These are phyloP conservation scores for Tribolium castaneum DNA, from an alignment of 1,140 invertebrate species.

Conservation along the genomic window DNA sequence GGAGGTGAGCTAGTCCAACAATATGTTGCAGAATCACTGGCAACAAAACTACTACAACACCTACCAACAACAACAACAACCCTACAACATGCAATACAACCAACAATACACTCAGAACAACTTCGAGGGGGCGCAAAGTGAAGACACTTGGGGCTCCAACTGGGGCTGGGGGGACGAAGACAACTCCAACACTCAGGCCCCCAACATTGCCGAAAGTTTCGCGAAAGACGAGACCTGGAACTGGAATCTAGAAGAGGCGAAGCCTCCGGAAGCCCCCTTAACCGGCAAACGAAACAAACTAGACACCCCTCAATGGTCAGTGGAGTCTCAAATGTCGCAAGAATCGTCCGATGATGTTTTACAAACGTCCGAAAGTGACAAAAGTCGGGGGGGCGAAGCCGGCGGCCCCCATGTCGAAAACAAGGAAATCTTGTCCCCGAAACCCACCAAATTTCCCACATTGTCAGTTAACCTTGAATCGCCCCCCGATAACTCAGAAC, in stretches of 20 bases:
- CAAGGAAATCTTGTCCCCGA: slow-evolving; percentile 53
- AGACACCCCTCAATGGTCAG: slow-evolving; percentile 70
- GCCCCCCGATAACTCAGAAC: slow-evolving; percentile 73
- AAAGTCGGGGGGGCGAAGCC: slow-evolving; percentile 65
- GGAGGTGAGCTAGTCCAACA: neutral
- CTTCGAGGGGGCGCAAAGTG: slow-evolving; percentile 38
- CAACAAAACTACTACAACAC: slow-evolving; percentile 30
- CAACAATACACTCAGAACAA: slow-evolving; percentile 54
- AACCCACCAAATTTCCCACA: no score
- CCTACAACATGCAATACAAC: slow-evolving; percentile 52
- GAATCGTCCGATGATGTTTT: slow-evolving; percentile 69
- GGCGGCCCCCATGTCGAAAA: slow-evolving; percentile 52
- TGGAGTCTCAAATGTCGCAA: slow-evolving; percentile 71
- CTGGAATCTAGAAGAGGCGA: slow-evolving; percentile 57
- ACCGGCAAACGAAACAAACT: slow-evolving; percentile 53
- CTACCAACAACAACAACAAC: slow-evolving; percentile 47
- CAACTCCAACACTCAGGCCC: slow-evolving; percentile 58
- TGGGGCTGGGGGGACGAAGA: slow-evolving; percentile 63
- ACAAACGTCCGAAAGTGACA: slow-evolving; percentile 69
- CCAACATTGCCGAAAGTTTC: slow-evolving; percentile 61
- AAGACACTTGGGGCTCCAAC: slow-evolving; percentile 56
- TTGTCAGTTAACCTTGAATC: slow-evolving; percentile 69
- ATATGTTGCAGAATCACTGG: slow-evolving; percentile 55
- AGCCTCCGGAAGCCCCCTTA: neutral
- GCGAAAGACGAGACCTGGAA: slow-evolving; percentile 64